Base-by-base conservation (phyloP, 2,888 invertebrate species). In the Agriotes lineatus region DNA sequence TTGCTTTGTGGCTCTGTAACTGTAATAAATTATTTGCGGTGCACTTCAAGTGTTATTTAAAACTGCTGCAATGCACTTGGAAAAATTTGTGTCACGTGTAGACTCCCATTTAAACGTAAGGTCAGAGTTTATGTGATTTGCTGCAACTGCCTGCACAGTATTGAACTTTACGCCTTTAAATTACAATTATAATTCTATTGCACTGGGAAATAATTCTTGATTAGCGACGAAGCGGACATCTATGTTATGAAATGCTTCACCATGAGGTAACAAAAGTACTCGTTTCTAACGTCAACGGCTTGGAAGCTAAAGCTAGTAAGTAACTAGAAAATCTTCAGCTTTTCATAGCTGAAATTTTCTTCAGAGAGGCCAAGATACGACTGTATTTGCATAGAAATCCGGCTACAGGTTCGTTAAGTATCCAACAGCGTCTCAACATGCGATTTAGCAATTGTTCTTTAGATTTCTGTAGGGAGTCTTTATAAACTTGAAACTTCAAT, bases 1-100 rank as follows among this genome's bases (percentile, higher is more conserved):
- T 65, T 67, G 62, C 67, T 73, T 73, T 65, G 65, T 67, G 63
- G 30, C 33, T 64, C 50, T 60, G 42, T 19, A 39, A 54, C 44
- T 42, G 39, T 54, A 45, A 54, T 52, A 54, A 62, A 54, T 54
- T 52, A 39, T 52, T n/a, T 54, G 52, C 39, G 14, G 19, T 62
- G 44, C 30, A 54, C 52, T 54, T 16, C 37, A 42, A 52, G 62
- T 62, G 62, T 52, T 62, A 52, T 62, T 62, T 52, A 52, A 52
- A 39, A 54, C 30, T 57, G 10, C 25, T 33, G 33, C 33, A 14
- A 18, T 52, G 33, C 52, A 16, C 18, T 16, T 16, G n/a, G 52
- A 52, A 52, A 52, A 52, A 52, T 52, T 25, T 45, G 33, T 59
- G 48, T 37, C 59, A 48, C 35, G 59, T 30, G 39, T 33, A 33